Percentiles rank a stretch among this genome's conserved stretches.
Conservation (phyloP, 92 coral and sea anemone species). For the Montipora capitata region DNA sequence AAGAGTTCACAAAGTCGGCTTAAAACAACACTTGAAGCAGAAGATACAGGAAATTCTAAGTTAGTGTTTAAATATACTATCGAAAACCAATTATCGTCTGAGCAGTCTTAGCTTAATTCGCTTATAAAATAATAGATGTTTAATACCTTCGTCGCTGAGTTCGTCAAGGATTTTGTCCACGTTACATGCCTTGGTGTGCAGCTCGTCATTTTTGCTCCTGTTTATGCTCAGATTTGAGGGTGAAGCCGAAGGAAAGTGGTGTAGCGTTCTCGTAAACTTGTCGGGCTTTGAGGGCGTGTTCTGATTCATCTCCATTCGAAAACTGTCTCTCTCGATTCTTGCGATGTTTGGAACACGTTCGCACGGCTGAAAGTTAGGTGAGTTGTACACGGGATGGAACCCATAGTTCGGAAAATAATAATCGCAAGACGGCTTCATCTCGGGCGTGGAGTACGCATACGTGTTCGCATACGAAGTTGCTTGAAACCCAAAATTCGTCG, state of each 20-base stretch:
- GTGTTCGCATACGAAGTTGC: conserved; percentile 58
- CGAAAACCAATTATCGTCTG: background rate
- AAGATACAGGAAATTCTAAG: conserved; percentile 33
- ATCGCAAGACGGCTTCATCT: conserved; percentile 20
- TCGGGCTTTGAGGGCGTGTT: conserved; percentile 41
- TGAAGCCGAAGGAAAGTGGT: conserved; percentile 37
- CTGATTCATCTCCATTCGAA: conserved; percentile 13
- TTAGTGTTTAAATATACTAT: background rate
- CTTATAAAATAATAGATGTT: too few species aligned
- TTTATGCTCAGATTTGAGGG: conserved; percentile 6
- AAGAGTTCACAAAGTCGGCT: conserved; percentile 47
- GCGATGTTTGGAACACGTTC: conserved; percentile 38
- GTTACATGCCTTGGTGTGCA: conserved; percentile 5
- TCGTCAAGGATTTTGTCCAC: conserved; percentile 28
- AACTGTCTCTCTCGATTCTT: conserved; percentile 8
- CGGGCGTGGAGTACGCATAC: conserved; percentile 36
- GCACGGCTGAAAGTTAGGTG: conserved; percentile 22
- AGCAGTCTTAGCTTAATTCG: background rate
- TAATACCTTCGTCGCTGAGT: conserved; percentile 45
- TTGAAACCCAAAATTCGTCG: conserved; percentile 70
- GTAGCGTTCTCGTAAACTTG: conserved; percentile 27
- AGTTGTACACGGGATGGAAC: conserved; percentile 1
- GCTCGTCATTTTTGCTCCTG: conserved; percentile 1
- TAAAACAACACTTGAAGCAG: conserved; percentile 19
- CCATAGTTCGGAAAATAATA: conserved; percentile 31